Conservation (phyloP, 64 coral and sea anemone genomes). For the Trachythela sp. region DNA sequence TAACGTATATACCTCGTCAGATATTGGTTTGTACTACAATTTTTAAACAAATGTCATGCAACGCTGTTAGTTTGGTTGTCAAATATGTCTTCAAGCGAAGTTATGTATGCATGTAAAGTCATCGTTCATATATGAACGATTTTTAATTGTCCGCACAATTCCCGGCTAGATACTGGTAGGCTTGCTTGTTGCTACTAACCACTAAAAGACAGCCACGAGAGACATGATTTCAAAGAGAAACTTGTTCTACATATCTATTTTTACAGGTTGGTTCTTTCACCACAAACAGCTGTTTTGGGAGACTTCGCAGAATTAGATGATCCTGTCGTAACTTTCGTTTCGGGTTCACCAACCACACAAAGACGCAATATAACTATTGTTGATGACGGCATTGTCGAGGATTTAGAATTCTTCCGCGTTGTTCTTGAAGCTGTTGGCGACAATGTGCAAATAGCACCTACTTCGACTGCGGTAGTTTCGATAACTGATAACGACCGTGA, state of each 20-base stretch:
- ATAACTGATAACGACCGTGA: background rate
- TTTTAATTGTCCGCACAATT: too few relatives aligned
- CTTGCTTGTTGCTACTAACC: too few relatives aligned
- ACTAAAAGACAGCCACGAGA: too few relatives aligned
- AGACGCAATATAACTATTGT: background rate
- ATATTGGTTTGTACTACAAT: too few relatives aligned
- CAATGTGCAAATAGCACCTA: background rate
- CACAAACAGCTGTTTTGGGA: background rate
- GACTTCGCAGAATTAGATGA: background rate
- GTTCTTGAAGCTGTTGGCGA: background rate
- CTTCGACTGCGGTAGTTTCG: background rate
- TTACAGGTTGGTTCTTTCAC: background rate
- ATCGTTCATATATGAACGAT: too few relatives aligned
- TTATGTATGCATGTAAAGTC: too few relatives aligned
- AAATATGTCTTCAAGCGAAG: too few relatives aligned
- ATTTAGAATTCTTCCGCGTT: background rate
- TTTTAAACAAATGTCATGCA: too few relatives aligned
- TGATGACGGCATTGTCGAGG: background rate
- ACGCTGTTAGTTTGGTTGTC: too few relatives aligned
- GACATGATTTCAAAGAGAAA: too few relatives aligned
- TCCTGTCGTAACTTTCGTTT: background rate
- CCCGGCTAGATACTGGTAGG: too few relatives aligned
- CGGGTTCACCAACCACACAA: background rate
- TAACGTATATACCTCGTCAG: too few relatives aligned
- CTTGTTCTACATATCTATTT: background rate